phyloP scores from a whole-genome alignment of 2,888 invertebrate species.

The Athalia rosae region DNA sequence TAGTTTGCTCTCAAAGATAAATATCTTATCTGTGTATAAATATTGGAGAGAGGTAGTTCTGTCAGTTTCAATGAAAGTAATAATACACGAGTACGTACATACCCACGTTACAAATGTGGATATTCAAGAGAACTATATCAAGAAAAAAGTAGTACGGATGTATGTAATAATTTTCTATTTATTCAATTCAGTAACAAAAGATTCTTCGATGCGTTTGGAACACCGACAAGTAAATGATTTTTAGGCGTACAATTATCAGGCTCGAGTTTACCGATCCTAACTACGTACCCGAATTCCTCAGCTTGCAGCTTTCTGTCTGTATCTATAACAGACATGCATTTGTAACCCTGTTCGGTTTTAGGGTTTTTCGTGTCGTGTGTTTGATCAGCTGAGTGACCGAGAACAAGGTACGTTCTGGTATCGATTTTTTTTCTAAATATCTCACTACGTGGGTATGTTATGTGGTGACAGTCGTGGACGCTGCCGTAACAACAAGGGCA shows the following conservation, averaged over 20 bases:
- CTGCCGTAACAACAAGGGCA: slow-evolving; percentile 97
- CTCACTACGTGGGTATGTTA: slow-evolving; percentile 89
- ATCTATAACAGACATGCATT: slow-evolving; percentile 93
- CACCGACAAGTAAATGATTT: slow-evolving; percentile 89
- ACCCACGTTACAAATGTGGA: too few relatives aligned
- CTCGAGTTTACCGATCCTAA: slow-evolving; percentile 84
- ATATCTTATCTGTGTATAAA: too few relatives aligned
- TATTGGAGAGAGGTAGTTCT: too few relatives aligned
- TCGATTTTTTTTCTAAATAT: slow-evolving; percentile 74
- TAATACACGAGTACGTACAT: too few relatives aligned
- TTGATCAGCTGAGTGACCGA: slow-evolving; percentile 95
- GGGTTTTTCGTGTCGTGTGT: slow-evolving; percentile 85
- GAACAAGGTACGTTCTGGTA: slow-evolving; percentile 82
- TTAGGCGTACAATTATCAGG: slow-evolving; percentile 93
- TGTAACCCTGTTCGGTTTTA: slow-evolving; percentile 84
- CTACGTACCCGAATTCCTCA: slow-evolving; percentile 84
- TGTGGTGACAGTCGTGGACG: slow-evolving; percentile 85
- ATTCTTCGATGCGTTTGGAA: slow-evolving; percentile 59
- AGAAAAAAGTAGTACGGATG: too few relatives aligned
- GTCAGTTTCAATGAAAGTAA: too few relatives aligned
- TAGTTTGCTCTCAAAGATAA: too few relatives aligned
- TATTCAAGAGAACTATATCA: too few relatives aligned
- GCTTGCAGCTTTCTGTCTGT: slow-evolving; percentile 88
- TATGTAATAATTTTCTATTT: too few relatives aligned
- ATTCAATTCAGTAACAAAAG: not conserved